These are phyloP conservation scores for Phania funesta DNA, from an alignment of 2,888 invertebrate genomes.

Conservation along the genomic window DNA sequence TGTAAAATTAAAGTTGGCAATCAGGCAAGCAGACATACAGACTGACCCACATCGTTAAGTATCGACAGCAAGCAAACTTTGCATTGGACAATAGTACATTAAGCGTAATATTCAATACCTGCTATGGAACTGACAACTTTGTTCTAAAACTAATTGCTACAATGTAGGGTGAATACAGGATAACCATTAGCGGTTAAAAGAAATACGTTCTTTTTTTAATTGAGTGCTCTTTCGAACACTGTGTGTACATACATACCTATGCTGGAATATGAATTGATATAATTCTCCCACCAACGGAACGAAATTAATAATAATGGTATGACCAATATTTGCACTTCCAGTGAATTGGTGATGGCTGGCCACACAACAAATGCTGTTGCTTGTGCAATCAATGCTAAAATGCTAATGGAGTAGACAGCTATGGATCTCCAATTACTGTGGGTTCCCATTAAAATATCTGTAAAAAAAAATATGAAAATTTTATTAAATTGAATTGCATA, in stretches of 20 bases:
- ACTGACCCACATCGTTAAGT: too few relatives aligned
- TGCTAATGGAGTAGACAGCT: conserved; percentile 70
- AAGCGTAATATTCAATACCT: too few relatives aligned
- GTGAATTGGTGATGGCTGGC: conserved; percentile 83
- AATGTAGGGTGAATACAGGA: too few relatives aligned
- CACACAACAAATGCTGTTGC: conserved; percentile 85
- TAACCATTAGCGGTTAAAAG: too few relatives aligned
- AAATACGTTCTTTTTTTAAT: too few relatives aligned
- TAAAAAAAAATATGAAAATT: conserved; percentile 35
- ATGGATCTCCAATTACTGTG: conserved; percentile 73
- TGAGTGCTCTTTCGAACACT: not conserved
- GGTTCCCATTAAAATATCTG: conserved; percentile 75
- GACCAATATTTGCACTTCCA: conserved; percentile 83
- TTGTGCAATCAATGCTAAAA: conserved; percentile 84
- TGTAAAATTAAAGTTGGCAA: too few relatives aligned
- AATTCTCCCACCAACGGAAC: conserved; percentile 93
- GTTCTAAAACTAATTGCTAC: too few relatives aligned
- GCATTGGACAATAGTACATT: too few relatives aligned
- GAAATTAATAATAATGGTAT: conserved; percentile 86
- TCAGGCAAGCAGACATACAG: too few relatives aligned
- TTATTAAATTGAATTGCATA: conserved; percentile 1
- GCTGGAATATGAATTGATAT: conserved; percentile 81
- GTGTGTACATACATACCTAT: conserved; percentile 70
- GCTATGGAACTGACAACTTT: too few relatives aligned
- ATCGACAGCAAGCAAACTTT: too few relatives aligned